Evolutionary conservation across 1,140 invertebrate genomes (phyloP).

Genomic region (Megathymus violae): DNA sequence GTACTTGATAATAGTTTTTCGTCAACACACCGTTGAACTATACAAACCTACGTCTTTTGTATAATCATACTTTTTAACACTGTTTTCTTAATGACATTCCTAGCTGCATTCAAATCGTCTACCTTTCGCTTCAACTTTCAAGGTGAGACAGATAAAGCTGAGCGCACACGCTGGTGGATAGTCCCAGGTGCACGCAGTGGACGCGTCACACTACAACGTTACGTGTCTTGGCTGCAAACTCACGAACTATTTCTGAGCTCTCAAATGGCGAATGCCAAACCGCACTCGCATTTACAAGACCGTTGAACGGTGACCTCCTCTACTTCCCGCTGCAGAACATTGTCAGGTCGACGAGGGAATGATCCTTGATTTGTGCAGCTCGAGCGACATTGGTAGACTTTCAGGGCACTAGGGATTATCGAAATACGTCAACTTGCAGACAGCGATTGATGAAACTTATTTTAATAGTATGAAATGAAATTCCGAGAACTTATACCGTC

Average conservation of each 20-base stretch:
- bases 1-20: too few relatives aligned
- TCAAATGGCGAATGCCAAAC: constrained; percentile 61
- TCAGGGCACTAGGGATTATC: constrained; percentile 26
- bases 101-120: too few relatives aligned
- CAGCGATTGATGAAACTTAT: too few relatives aligned
- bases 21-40: too few relatives aligned
- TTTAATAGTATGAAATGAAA: not conserved
- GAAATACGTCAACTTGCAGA: too few relatives aligned
- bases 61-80: too few relatives aligned
- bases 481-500: too few relatives aligned
- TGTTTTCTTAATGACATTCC: too few relatives aligned
- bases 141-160: not conserved
- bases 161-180: constrained; percentile 43
- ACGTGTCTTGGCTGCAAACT: constrained; percentile 65
- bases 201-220: constrained; percentile 37
- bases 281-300: constrained; percentile 37
- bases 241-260: constrained; percentile 67
- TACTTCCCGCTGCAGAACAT: constrained; percentile 30
- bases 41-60: too few relatives aligned
- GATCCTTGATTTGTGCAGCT: constrained; percentile 26
- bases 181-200: constrained; percentile 55
- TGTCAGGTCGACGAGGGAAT: constrained; percentile 10
- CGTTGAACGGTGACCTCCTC: constrained; percentile 35
- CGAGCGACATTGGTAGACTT: constrained; percentile 36
- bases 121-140: not conserved